These are phyloP conservation scores for Oscheius sp. DNA, from an alignment of 2,888 invertebrate genomes.

Conservation along the genomic window DNA sequence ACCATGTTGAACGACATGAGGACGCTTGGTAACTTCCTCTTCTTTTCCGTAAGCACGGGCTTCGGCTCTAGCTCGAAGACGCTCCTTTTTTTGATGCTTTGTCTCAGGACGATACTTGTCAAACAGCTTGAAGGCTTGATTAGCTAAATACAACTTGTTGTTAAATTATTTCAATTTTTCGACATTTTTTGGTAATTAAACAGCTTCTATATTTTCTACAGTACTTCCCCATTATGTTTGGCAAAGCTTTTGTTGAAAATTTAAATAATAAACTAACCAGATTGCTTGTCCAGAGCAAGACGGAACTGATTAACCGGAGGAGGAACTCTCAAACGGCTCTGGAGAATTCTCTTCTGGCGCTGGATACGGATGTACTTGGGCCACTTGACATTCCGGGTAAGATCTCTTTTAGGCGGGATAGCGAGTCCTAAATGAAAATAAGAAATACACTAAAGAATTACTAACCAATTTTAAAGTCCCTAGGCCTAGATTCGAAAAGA, in stretches of 20 bases:
- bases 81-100: slow-evolving; percentile 85
- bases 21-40: slow-evolving; percentile 89
- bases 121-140: slow-evolving; percentile 91
- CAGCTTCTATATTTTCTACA: too few species aligned
- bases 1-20: slow-evolving; percentile 82
- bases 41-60: slow-evolving; percentile 80
- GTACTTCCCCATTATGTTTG: too few species aligned
- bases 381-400: slow-evolving; percentile 98
- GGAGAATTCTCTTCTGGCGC: slow-evolving; percentile 91
- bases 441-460: slow-evolving; percentile 41
- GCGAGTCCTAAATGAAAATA: slow-evolving; percentile 82
- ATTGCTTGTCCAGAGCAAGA: too few species aligned
- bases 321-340: too few species aligned
- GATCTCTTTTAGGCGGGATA: slow-evolving; percentile 94
- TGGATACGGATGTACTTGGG: slow-evolving; percentile 98
- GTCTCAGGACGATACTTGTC: slow-evolving; percentile 98
- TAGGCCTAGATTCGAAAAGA: slow-evolving; percentile 93
- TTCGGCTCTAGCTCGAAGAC: slow-evolving; percentile 89
- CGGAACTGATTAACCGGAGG: too few species aligned
- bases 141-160: slow-evolving; percentile 78
- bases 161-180: too few species aligned
- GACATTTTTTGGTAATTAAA: too few species aligned
- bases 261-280: too few species aligned
- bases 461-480: slow-evolving; percentile 97
- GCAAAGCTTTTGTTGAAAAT: too few species aligned